Evolutionary conservation across 2,888 invertebrate genomes (phyloP), one percentile per base, ranked within the genome.

Genomic region (Hemaris fuciformis): DNA sequence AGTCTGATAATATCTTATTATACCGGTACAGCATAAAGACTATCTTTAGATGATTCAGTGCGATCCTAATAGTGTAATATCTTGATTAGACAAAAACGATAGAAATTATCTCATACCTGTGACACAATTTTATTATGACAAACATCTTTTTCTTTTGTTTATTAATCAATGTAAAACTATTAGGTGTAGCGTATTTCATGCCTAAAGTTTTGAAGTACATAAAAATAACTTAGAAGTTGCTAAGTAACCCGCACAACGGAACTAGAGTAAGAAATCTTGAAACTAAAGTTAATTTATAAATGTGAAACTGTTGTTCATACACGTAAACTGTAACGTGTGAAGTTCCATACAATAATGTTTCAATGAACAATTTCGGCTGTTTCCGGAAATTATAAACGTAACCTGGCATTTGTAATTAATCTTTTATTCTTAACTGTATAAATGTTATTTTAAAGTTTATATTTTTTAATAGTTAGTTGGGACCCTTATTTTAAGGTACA

Each of bases 241-340:
- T 53, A 10, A 27, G 25, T 7, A 8, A 27, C 10, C 3, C 13
- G 18, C 25, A 53, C 18, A 15, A 8, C 18, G 3, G 31, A 31
- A 53, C 8, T 31, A 8, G 27, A 53, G 53, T 53, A 53, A 31
- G n/a, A 48, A 31, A 31, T 31, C 53, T 31, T 18, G 18, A 27
- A 1, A 18, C 27, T 53, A 27, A 31, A 53, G 27, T 10, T 25
- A 25, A 48, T 15, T 8, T 27, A 31, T 53, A 53, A 53, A 53
- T 53, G 53, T 53, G 53, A 53, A 53, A 53, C 27, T 10, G 27
- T n/a, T n/a, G 48, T 38, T 48, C 8, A 38, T 23, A 61, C 61
- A 34, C 43, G 61, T 45, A 61, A 61, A 57, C 61, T 38, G 25
- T 57, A 61, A 61, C 61, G 61, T 61, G 61, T 23, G 61, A 61